These are phyloP conservation scores for Chlamydotis undulata DNA, from an alignment of 2,113 vertebrate species.

Conservation along the genomic window DNA sequence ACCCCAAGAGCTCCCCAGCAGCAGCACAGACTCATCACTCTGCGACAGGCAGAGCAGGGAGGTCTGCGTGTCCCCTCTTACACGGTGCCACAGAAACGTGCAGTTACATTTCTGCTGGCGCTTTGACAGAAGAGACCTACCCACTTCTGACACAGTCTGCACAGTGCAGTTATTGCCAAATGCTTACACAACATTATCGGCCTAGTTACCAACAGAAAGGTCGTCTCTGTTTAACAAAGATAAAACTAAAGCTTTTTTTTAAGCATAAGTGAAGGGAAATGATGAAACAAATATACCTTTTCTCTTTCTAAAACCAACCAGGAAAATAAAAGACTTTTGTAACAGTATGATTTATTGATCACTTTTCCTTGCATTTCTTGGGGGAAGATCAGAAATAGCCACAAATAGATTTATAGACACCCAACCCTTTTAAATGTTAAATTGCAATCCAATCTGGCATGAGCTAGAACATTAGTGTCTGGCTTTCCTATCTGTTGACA, in stretches of 20 bases:
- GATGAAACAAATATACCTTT: background rate
- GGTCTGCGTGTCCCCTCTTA: background rate
- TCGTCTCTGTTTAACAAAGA: constrained; percentile 36
- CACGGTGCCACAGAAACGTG: fast-evolving
- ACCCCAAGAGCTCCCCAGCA: background rate
- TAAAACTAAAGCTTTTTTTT: constrained; percentile 14
- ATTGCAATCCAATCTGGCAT: background rate
- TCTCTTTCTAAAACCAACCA: background rate
- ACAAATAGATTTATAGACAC: constrained; percentile 9
- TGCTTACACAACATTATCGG: background rate
- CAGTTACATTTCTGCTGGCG: background rate
- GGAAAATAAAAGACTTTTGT: background rate
- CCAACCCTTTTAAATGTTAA: constrained; percentile 23
- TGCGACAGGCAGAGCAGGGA: background rate
- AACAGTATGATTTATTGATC: constrained; percentile 6
- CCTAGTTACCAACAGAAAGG: background rate
- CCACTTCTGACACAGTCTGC: background rate
- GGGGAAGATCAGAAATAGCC: background rate
- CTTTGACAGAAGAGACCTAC: background rate
- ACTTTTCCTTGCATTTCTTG: background rate
- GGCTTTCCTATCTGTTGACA: background rate
- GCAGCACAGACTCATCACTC: background rate
- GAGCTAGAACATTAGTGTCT: background rate
- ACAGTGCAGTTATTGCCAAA: background rate
- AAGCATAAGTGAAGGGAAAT: background rate